These are phyloP conservation scores for Carassius gibelio DNA, from an alignment of 2,113 vertebrate genomes.

Conservation along the genomic window DNA sequence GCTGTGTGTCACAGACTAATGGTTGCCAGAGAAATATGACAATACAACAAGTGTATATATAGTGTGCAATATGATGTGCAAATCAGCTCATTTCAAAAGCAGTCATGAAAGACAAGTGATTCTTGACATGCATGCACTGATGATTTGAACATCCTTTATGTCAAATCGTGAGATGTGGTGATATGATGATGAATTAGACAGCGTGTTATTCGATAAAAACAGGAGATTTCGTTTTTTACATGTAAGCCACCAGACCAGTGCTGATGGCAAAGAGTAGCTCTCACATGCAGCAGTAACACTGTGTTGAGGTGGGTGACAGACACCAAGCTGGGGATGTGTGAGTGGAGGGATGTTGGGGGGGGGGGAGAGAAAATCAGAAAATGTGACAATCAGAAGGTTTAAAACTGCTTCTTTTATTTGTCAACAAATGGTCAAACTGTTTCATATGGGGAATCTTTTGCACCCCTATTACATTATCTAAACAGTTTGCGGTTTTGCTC, in stretches of 20 bases:
- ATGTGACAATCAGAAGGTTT: not conserved
- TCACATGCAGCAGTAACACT: constrained; percentile 7
- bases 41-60: constrained; percentile 17
- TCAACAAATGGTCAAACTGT: too few relatives aligned
- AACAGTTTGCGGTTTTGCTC: too few relatives aligned
- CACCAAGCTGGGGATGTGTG: not conserved
- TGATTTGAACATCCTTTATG: not conserved
- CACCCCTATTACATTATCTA: too few relatives aligned
- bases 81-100: not conserved
- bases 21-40: not conserved
- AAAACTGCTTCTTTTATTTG: too few relatives aligned
- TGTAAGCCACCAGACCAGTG: not conserved
- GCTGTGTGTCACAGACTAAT: not conserved
- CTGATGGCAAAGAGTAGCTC: not conserved
- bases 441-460: too few relatives aligned
- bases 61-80: not conserved
- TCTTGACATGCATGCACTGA: not conserved
- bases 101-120: not conserved
- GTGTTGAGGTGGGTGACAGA: not conserved
- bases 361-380: constrained; percentile 7
- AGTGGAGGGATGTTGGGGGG: not conserved
- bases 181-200: not conserved
- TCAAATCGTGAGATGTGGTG: not conserved
- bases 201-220: not conserved
- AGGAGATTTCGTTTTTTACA: not conserved